Evolutionary conservation across 2,113 vertebrate species (phyloP).

Genomic region (Leptosomus discolor): DNA sequence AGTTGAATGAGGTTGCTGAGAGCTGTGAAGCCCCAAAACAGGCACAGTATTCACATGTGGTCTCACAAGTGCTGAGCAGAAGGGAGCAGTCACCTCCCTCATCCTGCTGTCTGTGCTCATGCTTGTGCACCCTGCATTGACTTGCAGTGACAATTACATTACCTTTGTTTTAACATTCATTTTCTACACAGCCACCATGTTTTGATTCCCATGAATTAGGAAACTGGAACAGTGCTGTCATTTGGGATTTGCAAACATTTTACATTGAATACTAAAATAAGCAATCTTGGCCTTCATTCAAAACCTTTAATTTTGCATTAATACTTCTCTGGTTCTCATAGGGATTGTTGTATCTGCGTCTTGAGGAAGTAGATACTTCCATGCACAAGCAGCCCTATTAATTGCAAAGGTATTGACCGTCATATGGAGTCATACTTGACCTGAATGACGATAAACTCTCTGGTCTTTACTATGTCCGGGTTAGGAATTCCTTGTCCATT

Average conservation of each 20-base stretch:
- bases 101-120: neutral
- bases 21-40: neutral
- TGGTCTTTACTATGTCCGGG: neutral
- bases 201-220: constrained; percentile 3
- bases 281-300: constrained; percentile 3
- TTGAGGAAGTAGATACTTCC: constrained; percentile 5
- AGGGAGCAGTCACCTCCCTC: neutral
- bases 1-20: neutral
- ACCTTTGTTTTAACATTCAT: neutral
- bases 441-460: neutral
- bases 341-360: neutral
- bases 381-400: neutral
- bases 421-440: neutral
- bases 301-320: constrained; percentile 32
- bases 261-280: neutral
- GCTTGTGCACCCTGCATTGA: neutral
- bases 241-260: constrained; percentile 26
- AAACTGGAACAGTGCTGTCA: constrained; percentile 21
- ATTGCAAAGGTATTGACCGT: neutral
- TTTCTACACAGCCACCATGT: neutral
- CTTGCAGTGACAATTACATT: neutral
- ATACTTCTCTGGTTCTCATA: constrained; percentile 4
- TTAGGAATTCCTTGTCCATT: neutral
- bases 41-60: neutral
- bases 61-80: neutral